Evolutionary conservation across 2,113 vertebrate genomes (phyloP), one percentile per base, ranked within the genome.

Genomic region (Melanerpes formicivorus): DNA sequence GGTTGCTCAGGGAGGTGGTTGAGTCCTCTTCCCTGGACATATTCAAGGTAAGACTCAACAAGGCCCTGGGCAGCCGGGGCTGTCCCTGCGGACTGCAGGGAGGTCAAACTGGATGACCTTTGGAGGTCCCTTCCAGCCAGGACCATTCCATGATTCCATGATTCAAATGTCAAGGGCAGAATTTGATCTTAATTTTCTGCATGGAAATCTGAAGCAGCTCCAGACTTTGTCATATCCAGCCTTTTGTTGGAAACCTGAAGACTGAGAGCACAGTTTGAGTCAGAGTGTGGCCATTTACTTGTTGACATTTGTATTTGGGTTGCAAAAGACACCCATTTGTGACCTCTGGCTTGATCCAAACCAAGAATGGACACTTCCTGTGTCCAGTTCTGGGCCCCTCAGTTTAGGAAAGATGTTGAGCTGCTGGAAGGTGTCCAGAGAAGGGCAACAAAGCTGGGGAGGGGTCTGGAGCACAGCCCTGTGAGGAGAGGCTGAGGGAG

Each of bases 171-270:
- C 56, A 46, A 54, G 55, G 65, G 29, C 30, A 65, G 83, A 75
- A 64, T 55, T 93, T 89, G 21, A 65, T 86, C 73, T 84, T 67
- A 62, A 63, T 72, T 86, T 8, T 77, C 70, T 90, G 48, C 15
- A 1, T 72, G 54, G 48, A 85, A 95, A 55, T 64, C 65, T 90
- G 87, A 94, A 93, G 65, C 50, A 89, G 60, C 44, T 82, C 92
- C 12, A 46, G 25, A 25, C 12, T 74, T 80, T 69, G 42, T 93
- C 69, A 78, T 58, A 50, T 30, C 54, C 22, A 72, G 29, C 25
- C 4, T 75, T 81, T 87, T 91, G 22, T 23, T 73, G 67, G 71
- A 72, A 83, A 40, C 37, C 30, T 79, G 42, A 44, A 16, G 67
- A 18, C n/a, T 58, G 62, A 87, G 55, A 85, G 26, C 62, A 82